These are phyloP conservation scores for Crotalus helleri DNA, from an alignment of 2,113 vertebrate genomes.

Conservation along the genomic window DNA sequence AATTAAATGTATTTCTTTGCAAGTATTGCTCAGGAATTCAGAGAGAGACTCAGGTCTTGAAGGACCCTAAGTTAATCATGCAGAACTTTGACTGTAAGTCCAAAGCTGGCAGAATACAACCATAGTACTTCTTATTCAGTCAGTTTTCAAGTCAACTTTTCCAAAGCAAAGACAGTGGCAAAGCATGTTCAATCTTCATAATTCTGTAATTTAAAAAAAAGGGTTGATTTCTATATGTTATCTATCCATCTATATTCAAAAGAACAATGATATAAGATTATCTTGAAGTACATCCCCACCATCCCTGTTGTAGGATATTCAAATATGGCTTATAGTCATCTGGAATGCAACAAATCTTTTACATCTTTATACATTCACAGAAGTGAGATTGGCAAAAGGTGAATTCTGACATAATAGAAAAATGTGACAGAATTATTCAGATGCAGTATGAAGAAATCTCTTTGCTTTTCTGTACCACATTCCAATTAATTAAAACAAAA, in stretches of 20 bases:
- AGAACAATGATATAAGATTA: neutral
- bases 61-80: neutral
- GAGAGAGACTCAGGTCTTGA: neutral
- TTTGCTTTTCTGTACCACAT: neutral
- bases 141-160: conserved; percentile 42
- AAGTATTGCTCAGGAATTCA: neutral
- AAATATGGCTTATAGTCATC: neutral
- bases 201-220: conserved; percentile 51
- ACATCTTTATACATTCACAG: neutral
- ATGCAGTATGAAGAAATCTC: neutral
- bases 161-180: conserved; percentile 61
- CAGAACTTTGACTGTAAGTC: conserved; percentile 17
- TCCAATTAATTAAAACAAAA: neutral
- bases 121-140: conserved; percentile 45
- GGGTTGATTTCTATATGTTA: conserved; percentile 46
- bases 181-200: conserved; percentile 60
- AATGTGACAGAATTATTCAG: neutral
- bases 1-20: conserved; percentile 2
- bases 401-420: neutral
- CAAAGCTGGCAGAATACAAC: conserved; percentile 45
- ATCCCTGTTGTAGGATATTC: neutral
- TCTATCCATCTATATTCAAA: conserved; percentile 63
- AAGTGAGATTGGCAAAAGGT: neutral
- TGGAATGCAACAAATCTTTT: neutral
- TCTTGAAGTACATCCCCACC: neutral